phyloP scores from a whole-genome alignment of 2,888 invertebrate species.

The Cybosia mesomella region DNA sequence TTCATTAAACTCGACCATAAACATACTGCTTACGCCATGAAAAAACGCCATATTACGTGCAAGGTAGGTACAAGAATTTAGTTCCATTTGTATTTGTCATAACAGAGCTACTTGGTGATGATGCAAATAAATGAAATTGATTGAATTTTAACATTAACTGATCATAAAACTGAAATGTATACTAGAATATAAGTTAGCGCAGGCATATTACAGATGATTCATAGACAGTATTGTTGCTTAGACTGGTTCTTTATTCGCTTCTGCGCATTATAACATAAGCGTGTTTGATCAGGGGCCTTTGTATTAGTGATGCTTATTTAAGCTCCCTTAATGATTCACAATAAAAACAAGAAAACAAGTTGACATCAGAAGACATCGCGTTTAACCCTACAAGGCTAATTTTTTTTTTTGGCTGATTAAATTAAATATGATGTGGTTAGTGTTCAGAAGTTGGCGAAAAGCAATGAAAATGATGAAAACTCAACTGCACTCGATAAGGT shows the following conservation, averaged over 20 bases:
- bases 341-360: not conserved
- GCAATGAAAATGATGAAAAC: too few relatives aligned
- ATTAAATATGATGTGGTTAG: too few relatives aligned
- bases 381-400: too few relatives aligned
- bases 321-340: not conserved
- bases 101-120: not conserved
- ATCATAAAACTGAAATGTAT: not conserved
- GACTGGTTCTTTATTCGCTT: not conserved
- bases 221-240: not conserved
- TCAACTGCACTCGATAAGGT: too few relatives aligned
- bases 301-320: not conserved
- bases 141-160: not conserved
- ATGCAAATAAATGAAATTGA: not conserved
- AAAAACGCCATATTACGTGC: conserved; percentile 7
- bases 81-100: conserved; percentile 1
- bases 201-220: not conserved
- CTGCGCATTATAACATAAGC: not conserved
- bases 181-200: not conserved
- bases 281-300: not conserved
- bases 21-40: conserved; percentile 48
- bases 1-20: conserved; percentile 69
- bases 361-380: too few relatives aligned
- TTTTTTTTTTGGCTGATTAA: too few relatives aligned
- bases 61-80: conserved; percentile 2
- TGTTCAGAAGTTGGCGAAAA: too few relatives aligned